Evolutionary conservation across 2,888 invertebrate species (phyloP).

Genomic region (Eurytoma californica): DNA sequence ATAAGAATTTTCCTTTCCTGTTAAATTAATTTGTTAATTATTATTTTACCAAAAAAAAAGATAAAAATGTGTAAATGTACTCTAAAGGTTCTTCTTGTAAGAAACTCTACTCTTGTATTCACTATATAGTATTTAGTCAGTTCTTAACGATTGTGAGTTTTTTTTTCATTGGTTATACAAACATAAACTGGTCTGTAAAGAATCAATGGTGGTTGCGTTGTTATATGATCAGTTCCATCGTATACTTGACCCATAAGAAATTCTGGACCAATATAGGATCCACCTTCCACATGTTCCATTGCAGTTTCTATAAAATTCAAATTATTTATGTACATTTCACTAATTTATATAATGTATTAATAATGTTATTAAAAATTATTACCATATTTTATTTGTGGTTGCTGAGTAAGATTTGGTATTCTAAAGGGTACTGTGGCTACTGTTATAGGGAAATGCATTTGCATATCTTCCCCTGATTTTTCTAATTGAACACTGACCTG

Average conservation of each 20-base stretch:
- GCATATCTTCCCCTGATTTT: slow-evolving; percentile 82
- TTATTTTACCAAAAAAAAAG: slow-evolving; percentile 21
- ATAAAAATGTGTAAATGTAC: background rate
- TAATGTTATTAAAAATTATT: slow-evolving; percentile 63
- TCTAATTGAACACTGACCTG: slow-evolving; percentile 84
- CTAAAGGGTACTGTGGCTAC: slow-evolving; percentile 85
- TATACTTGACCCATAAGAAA: slow-evolving; percentile 87
- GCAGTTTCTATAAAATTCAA: slow-evolving; percentile 78
- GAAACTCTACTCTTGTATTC: slow-evolving; percentile 8
- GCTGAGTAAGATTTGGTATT: slow-evolving; percentile 80
- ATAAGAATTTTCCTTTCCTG: slow-evolving; percentile 20
- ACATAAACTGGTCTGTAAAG: slow-evolving; percentile 82
- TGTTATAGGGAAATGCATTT: slow-evolving; percentile 85
- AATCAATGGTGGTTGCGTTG: slow-evolving; percentile 75
- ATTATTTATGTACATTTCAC: background rate
- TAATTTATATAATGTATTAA: background rate
- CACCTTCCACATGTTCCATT: slow-evolving; percentile 85
- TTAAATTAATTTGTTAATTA: slow-evolving; percentile 12
- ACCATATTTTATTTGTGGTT: slow-evolving; percentile 81
- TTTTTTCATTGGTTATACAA: slow-evolving; percentile 71
- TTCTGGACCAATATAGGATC: slow-evolving; percentile 86
- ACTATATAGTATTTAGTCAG: background rate
- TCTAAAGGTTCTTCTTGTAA: background rate
- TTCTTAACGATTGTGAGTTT: slow-evolving; percentile 52
- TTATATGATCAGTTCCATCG: slow-evolving; percentile 78